Percentiles rank a stretch among this genome's conserved stretches.
Conservation (phyloP, 2,888 invertebrate genomes). For the Myopa tessellatipennis region DNA sequence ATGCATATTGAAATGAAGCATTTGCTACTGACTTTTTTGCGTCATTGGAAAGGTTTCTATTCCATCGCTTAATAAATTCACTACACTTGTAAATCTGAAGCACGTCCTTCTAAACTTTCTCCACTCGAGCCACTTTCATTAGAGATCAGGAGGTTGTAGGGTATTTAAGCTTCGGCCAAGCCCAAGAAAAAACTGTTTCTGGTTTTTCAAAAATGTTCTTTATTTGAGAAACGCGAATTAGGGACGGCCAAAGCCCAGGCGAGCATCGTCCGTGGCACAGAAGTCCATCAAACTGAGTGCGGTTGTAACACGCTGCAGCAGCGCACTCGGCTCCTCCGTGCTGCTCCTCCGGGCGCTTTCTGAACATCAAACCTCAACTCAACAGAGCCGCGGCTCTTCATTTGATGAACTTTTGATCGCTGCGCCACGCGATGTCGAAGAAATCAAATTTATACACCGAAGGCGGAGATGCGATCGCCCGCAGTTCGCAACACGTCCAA, state of each 20-base stretch:
- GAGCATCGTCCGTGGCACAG: not conserved
- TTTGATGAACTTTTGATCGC: slow-evolving; percentile 37
- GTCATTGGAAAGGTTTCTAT: no score
- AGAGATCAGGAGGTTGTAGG: no score
- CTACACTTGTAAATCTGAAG: no score
- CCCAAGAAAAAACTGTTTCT: not conserved
- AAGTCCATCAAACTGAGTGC: slow-evolving; percentile 9
- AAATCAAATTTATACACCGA: slow-evolving; percentile 35
- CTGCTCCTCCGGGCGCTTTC: slow-evolving; percentile 22
- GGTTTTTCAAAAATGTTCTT: not conserved
- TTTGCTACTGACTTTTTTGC: no score
- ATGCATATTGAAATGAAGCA: no score
- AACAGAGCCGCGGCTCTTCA: slow-evolving; percentile 1
- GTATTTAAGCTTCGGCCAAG: no score
- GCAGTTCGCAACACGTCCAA: slow-evolving; percentile 31
- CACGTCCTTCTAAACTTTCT: no score
- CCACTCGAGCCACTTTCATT: no score
- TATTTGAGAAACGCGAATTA: not conserved
- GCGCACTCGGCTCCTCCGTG: not conserved
- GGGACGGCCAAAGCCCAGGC: no score
- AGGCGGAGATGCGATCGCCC: slow-evolving; percentile 30
- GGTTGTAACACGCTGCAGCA: slow-evolving; percentile 1
- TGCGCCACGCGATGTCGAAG: slow-evolving; percentile 32
- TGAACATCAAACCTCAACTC: not conserved
- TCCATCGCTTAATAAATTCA: no score